phyloP scores from a whole-genome alignment of 2,113 vertebrate genomes.

The Acanthisitta chloris region DNA sequence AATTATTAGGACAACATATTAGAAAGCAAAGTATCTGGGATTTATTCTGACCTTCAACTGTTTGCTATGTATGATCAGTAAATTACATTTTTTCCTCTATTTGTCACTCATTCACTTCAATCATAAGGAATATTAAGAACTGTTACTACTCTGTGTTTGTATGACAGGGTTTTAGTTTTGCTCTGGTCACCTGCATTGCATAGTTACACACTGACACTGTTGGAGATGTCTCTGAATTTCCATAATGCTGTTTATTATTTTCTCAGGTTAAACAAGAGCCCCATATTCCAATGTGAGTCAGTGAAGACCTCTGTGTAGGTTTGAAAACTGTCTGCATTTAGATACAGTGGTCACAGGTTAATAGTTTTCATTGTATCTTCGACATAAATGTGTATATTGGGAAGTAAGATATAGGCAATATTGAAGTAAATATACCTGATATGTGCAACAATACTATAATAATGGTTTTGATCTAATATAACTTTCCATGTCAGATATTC shows the following conservation, averaged over 20 bases:
- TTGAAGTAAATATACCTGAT: background rate
- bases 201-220: background rate
- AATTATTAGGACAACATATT: background rate
- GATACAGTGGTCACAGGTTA: background rate
- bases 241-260: background rate
- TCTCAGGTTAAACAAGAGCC: background rate
- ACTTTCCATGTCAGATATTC: background rate
- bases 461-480: background rate
- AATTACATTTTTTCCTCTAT: background rate
- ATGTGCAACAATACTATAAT: background rate
- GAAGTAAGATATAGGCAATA: background rate
- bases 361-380: background rate
- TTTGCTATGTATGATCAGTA: background rate
- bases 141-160: background rate
- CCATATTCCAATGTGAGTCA: background rate
- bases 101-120: background rate
- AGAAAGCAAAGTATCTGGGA: background rate
- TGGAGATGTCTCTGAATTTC: background rate
- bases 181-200: background rate
- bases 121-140: background rate
- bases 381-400: background rate
- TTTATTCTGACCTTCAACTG: background rate
- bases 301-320: background rate
- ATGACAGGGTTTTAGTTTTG: background rate
- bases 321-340: background rate